Conservation (phyloP, 2,797 vertebrate species). For the Labroides dimidiatus region DNA sequence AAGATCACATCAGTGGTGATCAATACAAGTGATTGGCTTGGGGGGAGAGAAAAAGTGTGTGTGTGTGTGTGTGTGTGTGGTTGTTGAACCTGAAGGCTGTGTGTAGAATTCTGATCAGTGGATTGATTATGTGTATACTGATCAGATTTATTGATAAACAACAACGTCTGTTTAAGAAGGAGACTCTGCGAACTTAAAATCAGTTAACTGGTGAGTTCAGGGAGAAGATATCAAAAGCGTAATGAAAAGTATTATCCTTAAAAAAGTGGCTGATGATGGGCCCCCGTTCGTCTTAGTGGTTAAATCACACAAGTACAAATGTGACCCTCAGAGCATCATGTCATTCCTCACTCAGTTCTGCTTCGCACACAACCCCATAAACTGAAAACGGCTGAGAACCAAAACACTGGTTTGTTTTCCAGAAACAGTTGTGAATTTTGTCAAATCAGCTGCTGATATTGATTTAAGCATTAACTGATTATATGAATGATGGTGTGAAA, state of each 20-base stretch:
- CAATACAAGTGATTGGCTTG: conserved; percentile 80
- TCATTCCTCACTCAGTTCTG: no score
- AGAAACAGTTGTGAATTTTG: not conserved
- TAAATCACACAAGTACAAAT: no score
- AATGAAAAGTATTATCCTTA: conserved; percentile 6
- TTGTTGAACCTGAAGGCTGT: conserved; percentile 62
- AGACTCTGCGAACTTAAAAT: conserved; percentile 37
- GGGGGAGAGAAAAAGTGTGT: conserved; percentile 27
- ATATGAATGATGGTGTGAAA: no score
- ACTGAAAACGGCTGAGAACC: no score
- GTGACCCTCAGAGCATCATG: no score
- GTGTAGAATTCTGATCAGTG: conserved; percentile 78
- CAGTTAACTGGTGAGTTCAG: conserved; percentile 24
- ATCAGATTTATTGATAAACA: conserved; percentile 78
- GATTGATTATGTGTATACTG: conserved; percentile 76
- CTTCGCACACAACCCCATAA: no score
- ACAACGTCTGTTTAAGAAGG: conserved; percentile 59
- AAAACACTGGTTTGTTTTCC: no score
- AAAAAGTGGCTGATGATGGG: not conserved
- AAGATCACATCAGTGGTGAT: conserved; percentile 82
- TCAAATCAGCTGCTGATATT: not conserved
- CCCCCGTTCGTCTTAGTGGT: no score
- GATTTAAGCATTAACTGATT: no score
- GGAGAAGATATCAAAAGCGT: conserved; percentile 9
- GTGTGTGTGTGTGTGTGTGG: conserved; percentile 6